phyloP scores from a whole-genome alignment of 2,113 vertebrate species.

The Bombycilla garrulus region DNA sequence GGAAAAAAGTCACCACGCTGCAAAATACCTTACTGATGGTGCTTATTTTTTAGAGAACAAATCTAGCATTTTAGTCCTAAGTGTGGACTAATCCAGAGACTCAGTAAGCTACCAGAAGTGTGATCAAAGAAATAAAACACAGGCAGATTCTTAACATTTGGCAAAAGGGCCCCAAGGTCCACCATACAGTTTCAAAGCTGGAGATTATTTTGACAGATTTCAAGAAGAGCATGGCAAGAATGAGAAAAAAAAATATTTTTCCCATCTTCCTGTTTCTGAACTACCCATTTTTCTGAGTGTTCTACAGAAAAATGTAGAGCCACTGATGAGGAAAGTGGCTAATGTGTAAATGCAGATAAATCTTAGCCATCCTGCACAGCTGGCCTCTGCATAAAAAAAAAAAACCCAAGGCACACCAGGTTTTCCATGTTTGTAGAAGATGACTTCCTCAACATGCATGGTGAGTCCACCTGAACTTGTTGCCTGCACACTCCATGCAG shows the following conservation, averaged over 20 bases:
- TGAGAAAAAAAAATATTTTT: not conserved
- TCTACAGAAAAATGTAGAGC: not conserved
- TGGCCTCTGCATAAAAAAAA: not conserved
- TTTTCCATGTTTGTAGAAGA: not conserved
- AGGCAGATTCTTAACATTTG: not conserved
- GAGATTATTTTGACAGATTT: not conserved
- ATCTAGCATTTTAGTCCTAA: not conserved
- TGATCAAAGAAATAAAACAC: not conserved
- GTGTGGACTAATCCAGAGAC: not conserved
- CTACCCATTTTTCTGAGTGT: not conserved
- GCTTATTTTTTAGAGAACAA: not conserved
- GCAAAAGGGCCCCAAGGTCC: not conserved
- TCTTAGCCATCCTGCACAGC: not conserved
- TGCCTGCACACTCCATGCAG: not conserved
- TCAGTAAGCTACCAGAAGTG: not conserved
- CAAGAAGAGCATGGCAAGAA: not conserved
- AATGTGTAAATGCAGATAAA: not conserved
- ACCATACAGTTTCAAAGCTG: not conserved
- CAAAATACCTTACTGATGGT: not conserved
- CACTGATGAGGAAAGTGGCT: not conserved
- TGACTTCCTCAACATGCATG: not conserved
- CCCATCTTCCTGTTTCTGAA: not conserved
- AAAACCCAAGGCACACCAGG: rapidly evolving
- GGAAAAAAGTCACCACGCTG: not conserved
- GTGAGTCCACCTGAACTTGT: not conserved